phyloP scores from a whole-genome alignment of 2,113 vertebrate genomes.

The Dicaeum eximium region DNA sequence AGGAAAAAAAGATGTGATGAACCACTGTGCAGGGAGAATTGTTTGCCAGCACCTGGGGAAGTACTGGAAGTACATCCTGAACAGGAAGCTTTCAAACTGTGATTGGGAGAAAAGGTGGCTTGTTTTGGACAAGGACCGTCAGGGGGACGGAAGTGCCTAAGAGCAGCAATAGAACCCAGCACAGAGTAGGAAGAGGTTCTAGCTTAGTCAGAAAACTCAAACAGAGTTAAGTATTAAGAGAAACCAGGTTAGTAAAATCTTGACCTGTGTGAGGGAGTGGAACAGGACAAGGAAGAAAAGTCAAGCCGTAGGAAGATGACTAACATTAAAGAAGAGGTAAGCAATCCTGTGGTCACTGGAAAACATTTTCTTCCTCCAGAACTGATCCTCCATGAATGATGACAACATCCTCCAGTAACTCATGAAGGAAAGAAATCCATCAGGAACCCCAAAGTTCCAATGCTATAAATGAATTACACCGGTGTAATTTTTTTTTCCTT shows the following conservation, averaged over 20 bases:
- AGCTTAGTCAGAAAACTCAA: background rate
- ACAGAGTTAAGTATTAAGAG: background rate
- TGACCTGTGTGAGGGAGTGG: background rate
- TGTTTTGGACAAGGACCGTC: background rate
- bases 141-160: background rate
- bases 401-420: background rate
- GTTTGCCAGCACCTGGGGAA: background rate
- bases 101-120: background rate
- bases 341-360: background rate
- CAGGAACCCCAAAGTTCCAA: background rate
- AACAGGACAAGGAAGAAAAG: background rate
- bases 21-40: background rate
- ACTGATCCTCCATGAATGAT: background rate
- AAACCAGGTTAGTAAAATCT: background rate
- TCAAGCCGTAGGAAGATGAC: background rate
- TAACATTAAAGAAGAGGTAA: background rate
- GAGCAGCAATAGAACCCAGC: background rate
- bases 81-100: background rate
- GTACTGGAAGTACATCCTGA: background rate
- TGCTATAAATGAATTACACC: background rate
- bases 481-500: background rate
- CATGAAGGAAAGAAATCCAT: background rate
- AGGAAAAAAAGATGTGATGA: background rate
- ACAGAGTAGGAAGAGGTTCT: background rate
- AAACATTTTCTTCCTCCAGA: background rate